A percentile compares a stretch with the other conserved stretches of the same genome.
Evolutionary conservation across 2,113 vertebrate genomes (phyloP).

Genomic region (Halcyon malimbica): DNA sequence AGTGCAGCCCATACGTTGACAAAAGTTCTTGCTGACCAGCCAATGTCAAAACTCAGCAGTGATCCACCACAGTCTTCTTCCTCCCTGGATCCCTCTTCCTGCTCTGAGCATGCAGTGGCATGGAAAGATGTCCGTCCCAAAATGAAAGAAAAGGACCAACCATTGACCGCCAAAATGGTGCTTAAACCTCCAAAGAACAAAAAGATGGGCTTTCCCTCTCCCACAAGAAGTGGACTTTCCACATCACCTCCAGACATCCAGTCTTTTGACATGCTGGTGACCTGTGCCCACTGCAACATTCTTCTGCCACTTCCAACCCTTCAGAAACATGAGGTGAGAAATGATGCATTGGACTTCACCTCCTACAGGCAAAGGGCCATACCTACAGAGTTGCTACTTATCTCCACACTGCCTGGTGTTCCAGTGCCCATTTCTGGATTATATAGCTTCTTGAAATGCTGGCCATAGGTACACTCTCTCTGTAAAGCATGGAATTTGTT

Average conservation of each 20-base stretch:
- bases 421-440: neutral
- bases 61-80: neutral
- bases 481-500: neutral
- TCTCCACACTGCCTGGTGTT: neutral
- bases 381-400: neutral
- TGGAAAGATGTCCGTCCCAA: conserved; percentile 55
- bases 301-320: conserved; percentile 56
- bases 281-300: conserved; percentile 51
- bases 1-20: neutral
- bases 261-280: conserved; percentile 10
- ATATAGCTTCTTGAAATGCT: neutral
- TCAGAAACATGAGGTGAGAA: conserved; percentile 49
- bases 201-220: neutral
- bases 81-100: neutral
- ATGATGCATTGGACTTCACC: neutral
- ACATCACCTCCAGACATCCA: neutral
- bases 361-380: neutral
- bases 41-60: neutral
- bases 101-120: neutral
- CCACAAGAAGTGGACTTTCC: neutral
- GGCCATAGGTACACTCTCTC: too few species aligned
- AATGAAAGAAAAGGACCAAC: neutral
- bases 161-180: neutral
- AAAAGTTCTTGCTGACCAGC: neutral
- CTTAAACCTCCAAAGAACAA: neutral